Evolutionary conservation across 2,113 vertebrate genomes (phyloP).

Genomic region (Acrocephalus kingi): DNA sequence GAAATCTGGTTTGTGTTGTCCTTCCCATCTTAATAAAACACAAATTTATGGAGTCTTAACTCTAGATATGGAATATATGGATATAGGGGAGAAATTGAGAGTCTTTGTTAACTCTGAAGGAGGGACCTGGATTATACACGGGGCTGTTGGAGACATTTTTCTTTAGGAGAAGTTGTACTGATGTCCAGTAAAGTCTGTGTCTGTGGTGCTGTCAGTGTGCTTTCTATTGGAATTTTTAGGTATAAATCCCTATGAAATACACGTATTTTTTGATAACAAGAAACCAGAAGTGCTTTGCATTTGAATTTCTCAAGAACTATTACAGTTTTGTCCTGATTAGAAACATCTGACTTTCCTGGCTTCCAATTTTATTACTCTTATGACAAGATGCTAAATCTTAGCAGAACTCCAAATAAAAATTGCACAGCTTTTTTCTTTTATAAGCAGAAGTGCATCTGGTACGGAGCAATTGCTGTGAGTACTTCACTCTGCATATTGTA

Average conservation of each 20-base stretch:
- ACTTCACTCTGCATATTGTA: background rate
- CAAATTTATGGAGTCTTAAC: background rate
- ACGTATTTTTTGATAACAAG: background rate
- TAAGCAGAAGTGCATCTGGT: background rate
- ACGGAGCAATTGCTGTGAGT: background rate
- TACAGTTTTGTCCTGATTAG: background rate
- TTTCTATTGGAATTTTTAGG: background rate
- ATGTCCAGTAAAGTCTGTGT: background rate
- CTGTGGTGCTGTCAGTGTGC: background rate
- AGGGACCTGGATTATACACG: background rate
- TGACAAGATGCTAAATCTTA: background rate
- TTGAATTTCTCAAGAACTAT: background rate
- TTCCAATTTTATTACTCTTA: background rate
- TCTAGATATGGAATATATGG: background rate
- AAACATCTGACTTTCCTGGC: background rate
- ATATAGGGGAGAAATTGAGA: background rate
- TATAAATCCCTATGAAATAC: background rate
- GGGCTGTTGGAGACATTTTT: background rate
- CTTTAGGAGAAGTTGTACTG: background rate
- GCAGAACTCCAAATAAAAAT: background rate
- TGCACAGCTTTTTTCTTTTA: background rate
- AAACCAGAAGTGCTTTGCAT: background rate
- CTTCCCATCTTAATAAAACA: background rate
- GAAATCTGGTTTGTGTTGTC: background rate
- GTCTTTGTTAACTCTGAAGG: background rate